Percentiles rank a stretch among this genome's conserved stretches.
Evolutionary conservation across 1,140 invertebrate genomes (phyloP).

Genomic region (Drosophila arizonae): DNA sequence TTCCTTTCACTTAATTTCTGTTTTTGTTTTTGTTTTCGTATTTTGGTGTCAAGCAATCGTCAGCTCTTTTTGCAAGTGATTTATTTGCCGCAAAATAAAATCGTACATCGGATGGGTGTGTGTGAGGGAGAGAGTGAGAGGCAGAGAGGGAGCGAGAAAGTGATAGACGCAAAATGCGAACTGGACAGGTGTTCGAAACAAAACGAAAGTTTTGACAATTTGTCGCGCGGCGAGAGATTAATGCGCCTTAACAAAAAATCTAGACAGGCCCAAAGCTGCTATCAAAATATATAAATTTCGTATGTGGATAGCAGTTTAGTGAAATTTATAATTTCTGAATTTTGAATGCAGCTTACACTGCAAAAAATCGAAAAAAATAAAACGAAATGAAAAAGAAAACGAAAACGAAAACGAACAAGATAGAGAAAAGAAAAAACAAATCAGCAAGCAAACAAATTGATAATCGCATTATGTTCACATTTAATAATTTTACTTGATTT

Average conservation of each 20-base stretch:
- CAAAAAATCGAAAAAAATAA: constrained; percentile 28
- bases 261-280: not conserved
- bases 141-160: constrained; percentile 19
- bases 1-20: constrained; percentile 2
- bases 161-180: constrained; percentile 29
- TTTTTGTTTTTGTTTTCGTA: not conserved
- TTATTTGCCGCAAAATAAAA: constrained; percentile 23
- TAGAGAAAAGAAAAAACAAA: not conserved
- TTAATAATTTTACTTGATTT: constrained; percentile 8
- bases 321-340: constrained; percentile 13
- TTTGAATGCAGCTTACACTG: constrained; percentile 29
- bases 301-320: not conserved
- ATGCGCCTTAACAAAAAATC: constrained; percentile 13
- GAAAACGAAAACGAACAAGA: too few species aligned
- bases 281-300: not conserved
- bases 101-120: not conserved
- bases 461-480: constrained; percentile 44
- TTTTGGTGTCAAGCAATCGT: constrained; percentile 28
- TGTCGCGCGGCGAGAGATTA: constrained; percentile 33
- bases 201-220: constrained; percentile 45
- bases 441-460: constrained; percentile 44
- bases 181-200: constrained; percentile 33
- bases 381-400: too few species aligned
- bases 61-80: constrained; percentile 34
- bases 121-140: constrained; percentile 24